Conservation (phyloP, 2,888 invertebrate genomes). For the Rhopalosiphum nymphaeae region DNA sequence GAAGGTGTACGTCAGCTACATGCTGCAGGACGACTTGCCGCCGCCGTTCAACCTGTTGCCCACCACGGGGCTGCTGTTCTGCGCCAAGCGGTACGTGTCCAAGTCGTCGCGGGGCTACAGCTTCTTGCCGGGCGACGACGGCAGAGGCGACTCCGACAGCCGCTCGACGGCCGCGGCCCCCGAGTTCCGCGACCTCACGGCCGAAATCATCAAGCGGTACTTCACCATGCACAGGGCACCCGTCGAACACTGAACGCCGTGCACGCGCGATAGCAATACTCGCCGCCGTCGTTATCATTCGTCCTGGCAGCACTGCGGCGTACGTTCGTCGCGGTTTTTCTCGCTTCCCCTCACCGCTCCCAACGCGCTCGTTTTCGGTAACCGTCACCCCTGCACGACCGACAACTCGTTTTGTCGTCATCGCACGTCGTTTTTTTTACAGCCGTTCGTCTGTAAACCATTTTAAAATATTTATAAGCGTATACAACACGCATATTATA, state of each 20-base stretch:
- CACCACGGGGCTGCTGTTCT: constrained; percentile 70
- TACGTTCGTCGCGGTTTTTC: no score
- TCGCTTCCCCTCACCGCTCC: no score
- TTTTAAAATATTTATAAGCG: no score
- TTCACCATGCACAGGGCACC: not conserved
- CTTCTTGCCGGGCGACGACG: constrained; percentile 72
- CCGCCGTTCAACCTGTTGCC: constrained; percentile 76
- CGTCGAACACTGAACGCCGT: not conserved
- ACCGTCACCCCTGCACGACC: no score
- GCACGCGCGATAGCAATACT: no score
- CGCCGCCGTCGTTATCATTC: no score
- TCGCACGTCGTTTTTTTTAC: no score
- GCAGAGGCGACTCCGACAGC: constrained; percentile 71
- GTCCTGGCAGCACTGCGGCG: no score
- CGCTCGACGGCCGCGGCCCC: not conserved
- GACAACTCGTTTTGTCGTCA: no score
- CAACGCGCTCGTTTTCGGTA: no score
- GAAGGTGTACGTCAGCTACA: constrained; percentile 80
- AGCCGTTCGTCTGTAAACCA: no score
- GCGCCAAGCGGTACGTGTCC: constrained; percentile 67
- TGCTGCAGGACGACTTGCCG: constrained; percentile 78
- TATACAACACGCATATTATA: no score
- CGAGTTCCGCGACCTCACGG: not conserved
- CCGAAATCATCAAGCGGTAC: constrained; percentile 29
- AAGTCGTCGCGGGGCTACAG: not conserved